Evolutionary conservation across 1,140 invertebrate species (phyloP), one percentile per base, ranked within the genome.

Genomic region (Dryas iulia): DNA sequence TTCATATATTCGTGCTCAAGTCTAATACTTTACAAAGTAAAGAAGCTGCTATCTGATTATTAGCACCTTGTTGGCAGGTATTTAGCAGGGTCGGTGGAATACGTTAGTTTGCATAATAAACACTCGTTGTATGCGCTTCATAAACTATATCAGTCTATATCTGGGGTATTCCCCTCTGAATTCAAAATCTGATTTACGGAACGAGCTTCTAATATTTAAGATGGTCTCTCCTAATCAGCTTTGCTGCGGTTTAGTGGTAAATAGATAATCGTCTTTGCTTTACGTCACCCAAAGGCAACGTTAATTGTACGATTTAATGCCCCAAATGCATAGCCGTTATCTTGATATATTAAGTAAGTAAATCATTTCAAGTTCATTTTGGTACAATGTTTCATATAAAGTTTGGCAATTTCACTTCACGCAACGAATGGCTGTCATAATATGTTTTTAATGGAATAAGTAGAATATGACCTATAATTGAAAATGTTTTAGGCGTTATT

Each of bases 201-300:
- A 73, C 64, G 66, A 72, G 74, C 70, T 78, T 81, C 74, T 82
- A 82, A 82, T 87, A 82, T 84, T 83, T 78, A 80, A 78, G 73
- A 71, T 72, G 73, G 74, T 76, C 73, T 73, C 69, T 56, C 63
- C 68, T 84, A 81, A 86, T 83, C 80, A 81, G 78, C 75, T 82
- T 81, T 70, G 59, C 54, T 67, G 67, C 66, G 72, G 72, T 66
- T 67, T 68, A 39, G 62, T 67, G 58, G 60, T 74, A 74, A 74
- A 74, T 74, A 74, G 66, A 74, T 74, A 71, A 74, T 74, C 72
- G 66, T 67, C 69, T 74, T 71, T 66, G 63, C 63, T 67, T 67
- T 68, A 74, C 69, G 59, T 71, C 64, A 61, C 72, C 72, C 72
- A 56, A 52, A 73, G 72, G 72, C 66, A 66, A 74, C 68, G 60